Conservation (phyloP, 92 coral and sea anemone genomes). For the Epizoanthus fatuus region DNA sequence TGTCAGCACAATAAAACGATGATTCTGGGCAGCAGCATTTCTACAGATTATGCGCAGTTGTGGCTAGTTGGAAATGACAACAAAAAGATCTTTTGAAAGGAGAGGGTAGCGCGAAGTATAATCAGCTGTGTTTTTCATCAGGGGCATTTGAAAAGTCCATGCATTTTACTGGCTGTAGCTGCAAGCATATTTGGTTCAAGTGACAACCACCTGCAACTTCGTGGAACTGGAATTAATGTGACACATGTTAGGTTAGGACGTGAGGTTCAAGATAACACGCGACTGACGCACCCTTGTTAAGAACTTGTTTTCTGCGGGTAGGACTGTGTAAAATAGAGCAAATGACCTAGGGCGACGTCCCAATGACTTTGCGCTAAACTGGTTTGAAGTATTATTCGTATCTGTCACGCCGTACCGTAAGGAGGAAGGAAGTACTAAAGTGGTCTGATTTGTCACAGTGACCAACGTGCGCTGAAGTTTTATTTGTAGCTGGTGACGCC, state of each 20-base stretch:
- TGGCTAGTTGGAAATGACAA: constrained; percentile 1
- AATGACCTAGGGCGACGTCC: constrained; percentile 8
- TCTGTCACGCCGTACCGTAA: constrained; percentile 32
- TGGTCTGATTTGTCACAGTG: neutral
- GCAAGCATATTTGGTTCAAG: neutral
- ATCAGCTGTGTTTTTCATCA: constrained; percentile 34
- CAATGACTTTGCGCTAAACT: neutral
- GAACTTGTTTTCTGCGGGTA: neutral
- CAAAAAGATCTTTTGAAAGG: neutral
- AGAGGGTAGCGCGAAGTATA: constrained; percentile 5
- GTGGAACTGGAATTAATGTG: neutral
- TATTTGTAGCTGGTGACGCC: constrained; percentile 4
- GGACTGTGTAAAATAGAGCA: neutral
- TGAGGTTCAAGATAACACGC: neutral
- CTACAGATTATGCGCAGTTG: constrained; percentile 7
- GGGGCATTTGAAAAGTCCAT: constrained; percentile 9
- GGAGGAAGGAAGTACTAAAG: neutral
- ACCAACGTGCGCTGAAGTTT: neutral
- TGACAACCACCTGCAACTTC: neutral
- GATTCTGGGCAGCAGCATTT: neutral
- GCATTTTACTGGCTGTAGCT: neutral
- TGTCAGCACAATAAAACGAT: neutral
- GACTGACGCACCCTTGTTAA: constrained; percentile 30
- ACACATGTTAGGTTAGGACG: neutral
- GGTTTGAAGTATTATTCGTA: neutral